Evolutionary conservation across 2,888 invertebrate species (phyloP).

Genomic region (Hydraecia micacea): DNA sequence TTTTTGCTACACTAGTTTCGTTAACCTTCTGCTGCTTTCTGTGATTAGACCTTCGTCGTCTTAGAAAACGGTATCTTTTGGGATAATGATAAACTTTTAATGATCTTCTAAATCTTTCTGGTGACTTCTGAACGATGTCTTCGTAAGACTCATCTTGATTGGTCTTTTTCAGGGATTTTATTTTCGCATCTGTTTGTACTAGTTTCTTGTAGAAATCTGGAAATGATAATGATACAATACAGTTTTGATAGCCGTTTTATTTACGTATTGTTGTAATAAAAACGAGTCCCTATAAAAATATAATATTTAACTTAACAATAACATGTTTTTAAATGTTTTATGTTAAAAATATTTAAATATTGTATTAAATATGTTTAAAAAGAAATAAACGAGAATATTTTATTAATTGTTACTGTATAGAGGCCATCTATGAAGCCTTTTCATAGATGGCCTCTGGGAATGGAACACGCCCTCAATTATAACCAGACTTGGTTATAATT

Average conservation of each 20-base stretch:
- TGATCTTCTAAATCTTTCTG: constrained; percentile 75
- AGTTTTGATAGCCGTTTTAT: not conserved
- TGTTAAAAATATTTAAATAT: no score
- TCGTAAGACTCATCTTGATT: not conserved
- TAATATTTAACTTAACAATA: no score
- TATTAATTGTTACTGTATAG: no score
- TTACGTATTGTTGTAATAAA: no score
- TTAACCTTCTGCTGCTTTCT: constrained; percentile 14
- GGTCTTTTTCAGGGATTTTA: constrained; percentile 76
- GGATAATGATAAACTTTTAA: constrained; percentile 55
- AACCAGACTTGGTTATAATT: no score
- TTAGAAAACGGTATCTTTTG: constrained; percentile 46
- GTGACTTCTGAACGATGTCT: constrained; percentile 30
- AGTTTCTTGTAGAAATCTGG: constrained; percentile 84
- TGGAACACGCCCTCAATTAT: no score
- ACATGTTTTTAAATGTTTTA: no score
- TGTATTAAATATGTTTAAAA: no score
- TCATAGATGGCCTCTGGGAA: no score
- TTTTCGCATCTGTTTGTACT: constrained; percentile 80
- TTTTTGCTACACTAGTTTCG: not conserved
- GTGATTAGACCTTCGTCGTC: constrained; percentile 29
- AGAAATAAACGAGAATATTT: no score
- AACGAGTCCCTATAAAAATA: no score
- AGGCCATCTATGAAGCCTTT: no score
- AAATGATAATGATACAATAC: constrained; percentile 36